Conservation (phyloP, 1,140 invertebrate species). For the Meloidogyne chitwoodi region DNA sequence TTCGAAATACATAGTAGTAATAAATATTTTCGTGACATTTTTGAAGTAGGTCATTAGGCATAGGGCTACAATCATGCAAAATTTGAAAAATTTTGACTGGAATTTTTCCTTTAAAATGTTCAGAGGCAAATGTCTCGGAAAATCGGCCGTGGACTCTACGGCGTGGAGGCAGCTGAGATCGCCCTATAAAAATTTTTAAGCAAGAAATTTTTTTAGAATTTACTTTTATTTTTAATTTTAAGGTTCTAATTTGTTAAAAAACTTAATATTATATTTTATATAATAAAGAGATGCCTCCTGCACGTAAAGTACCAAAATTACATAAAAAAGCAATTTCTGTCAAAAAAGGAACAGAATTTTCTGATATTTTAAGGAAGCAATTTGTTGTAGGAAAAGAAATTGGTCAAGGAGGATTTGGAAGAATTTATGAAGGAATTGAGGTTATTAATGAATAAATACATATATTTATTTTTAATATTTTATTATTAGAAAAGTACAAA, state of each 20-base stretch:
- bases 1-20: too few relatives aligned
- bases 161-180: too few relatives aligned
- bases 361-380: slow-evolving; percentile 29
- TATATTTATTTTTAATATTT: not conserved
- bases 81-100: too few relatives aligned
- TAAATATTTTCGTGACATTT: too few relatives aligned
- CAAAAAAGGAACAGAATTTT: slow-evolving; percentile 26
- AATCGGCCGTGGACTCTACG: too few relatives aligned
- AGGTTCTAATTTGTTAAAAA: not conserved
- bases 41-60: too few relatives aligned
- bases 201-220: slow-evolving; percentile 22
- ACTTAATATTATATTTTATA: not conserved
- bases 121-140: too few relatives aligned
- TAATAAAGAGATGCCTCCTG: slow-evolving; percentile 10
- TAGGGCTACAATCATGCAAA: too few relatives aligned
- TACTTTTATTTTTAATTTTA: not conserved
- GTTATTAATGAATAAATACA: slow-evolving; percentile 29
- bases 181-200: too few relatives aligned
- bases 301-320: slow-evolving; percentile 27
- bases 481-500: slow-evolving; percentile 21
- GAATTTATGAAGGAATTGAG: slow-evolving; percentile 50
- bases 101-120: too few relatives aligned
- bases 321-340: slow-evolving; percentile 20
- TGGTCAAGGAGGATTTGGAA: slow-evolving; percentile 48
- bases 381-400: slow-evolving; percentile 52